Base-by-base conservation (phyloP, 1,140 invertebrate species). In the Phortica variegata region DNA sequence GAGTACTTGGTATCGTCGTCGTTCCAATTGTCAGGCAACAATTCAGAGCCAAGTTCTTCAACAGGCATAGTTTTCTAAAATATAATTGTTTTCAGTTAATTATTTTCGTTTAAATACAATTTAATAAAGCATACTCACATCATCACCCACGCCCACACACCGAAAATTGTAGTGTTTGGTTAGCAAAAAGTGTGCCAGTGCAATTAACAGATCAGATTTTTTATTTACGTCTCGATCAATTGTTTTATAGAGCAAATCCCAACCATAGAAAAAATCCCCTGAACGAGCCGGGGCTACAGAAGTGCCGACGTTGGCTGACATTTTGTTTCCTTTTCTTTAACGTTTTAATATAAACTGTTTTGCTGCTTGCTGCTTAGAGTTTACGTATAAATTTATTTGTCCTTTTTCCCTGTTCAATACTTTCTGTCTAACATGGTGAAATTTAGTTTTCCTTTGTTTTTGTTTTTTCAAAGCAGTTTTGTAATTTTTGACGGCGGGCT, bases 21-120 rank as follows among this genome's bases (percentile, higher is more conserved):
- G 72, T 85, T 89, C 88, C 88, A 90, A 44, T 76, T 79, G 41
- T 81, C 77, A 4, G 88, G 87, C 15, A 91, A 71, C 10, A 85
- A 55, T 76, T 91, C 88, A 49, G 79, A 82, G 49, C 82, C 83
- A 23, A 69, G 66, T 62, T 88, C 85, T 52, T 79, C 77, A 18
- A 80, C 79, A 42, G 82, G 74, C 16, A 86, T 73, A 15, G 78
- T 81, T 77, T 83, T 84, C 81, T 88, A 65, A 10, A 77, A 15
- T 16, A 26, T 21, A 3, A 18, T 37, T 12, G 26, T 8, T n/a
- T 19, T 32, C 16, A n/a, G 15, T 1, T 5, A 21, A 7, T 29
- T 2, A 29, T 32, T 17, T 15, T 9, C 19, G 21, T 21, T n/a
- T n/a, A 31, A 1, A 36, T 13, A 13, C 16, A 13, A 3, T 10